Conservation (phyloP, 2,113 vertebrate genomes). For the Elachura formosa region DNA sequence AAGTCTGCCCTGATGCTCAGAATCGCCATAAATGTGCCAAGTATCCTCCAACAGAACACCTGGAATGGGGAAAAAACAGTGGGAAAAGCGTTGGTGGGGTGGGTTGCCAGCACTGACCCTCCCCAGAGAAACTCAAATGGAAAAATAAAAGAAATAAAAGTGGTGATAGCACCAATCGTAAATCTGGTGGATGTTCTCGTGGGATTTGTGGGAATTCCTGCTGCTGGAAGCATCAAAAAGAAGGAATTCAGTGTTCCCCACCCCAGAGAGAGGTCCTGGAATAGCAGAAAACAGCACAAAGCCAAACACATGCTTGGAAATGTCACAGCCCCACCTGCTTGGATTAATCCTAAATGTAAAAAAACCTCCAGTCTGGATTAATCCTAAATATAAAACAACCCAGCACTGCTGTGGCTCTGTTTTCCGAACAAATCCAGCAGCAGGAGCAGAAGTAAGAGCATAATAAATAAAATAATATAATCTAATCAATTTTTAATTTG, state of each 20-base stretch:
- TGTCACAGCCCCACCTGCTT: background rate
- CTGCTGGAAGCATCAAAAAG: background rate
- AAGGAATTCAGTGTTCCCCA: background rate
- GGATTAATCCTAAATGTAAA: background rate
- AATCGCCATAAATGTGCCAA: slow-evolving; percentile 99
- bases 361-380: background rate
- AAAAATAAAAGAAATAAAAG: background rate
- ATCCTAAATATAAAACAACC: too few species aligned
- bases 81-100: rapidly evolving
- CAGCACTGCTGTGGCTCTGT: background rate
- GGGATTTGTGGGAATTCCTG: background rate
- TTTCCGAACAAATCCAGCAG: background rate
- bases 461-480: background rate
- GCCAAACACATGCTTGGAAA: background rate
- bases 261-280: background rate
- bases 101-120: background rate
- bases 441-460: background rate
- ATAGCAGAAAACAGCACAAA: background rate
- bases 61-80: background rate
- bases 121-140: background rate
- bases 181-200: background rate
- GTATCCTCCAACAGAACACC: slow-evolving; percentile 90
- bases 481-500: background rate
- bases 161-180: rapidly evolving
- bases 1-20: slow-evolving; percentile 94